Evolutionary conservation across 2,113 vertebrate species (phyloP), one percentile per base, ranked within the genome.

Genomic region (Epinephelus moara): DNA sequence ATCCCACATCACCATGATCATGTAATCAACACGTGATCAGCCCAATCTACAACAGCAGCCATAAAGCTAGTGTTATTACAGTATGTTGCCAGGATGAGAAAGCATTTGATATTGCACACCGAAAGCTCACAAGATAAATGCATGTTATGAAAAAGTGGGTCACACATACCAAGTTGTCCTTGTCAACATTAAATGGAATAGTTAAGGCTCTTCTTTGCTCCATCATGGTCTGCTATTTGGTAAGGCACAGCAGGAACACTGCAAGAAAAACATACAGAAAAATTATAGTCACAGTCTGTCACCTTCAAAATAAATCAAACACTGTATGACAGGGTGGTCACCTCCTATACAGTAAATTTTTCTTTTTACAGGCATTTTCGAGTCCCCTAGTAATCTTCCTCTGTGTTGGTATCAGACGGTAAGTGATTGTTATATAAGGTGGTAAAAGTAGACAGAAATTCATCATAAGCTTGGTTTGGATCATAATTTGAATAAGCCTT

Each of bases 161-260:
- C 47, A 52, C 25, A 79, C 81, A 27, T 91, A 95, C 95, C 85
- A 81, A 52, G 23, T 78, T 91, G 37, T 93, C 81, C 56, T 90
- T 86, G 33, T 85, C 84, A n/a, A 87, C 78, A 30, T 19, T 27
- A 25, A 93, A 91, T 8, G 92, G 89, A 64, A 95, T 72, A 59
- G 88, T 94, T 82, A 94, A 89, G 77, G 91, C 93, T 88, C 76
- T 94, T 66, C 81, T 90, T 70, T 40, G 88, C 62, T 94, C 92
- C 92, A 94, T 91, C 79, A 91, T 86, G 19, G 49, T 78, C 72
- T 21, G 68, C 7, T 12, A 7, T n/a, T 25, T 14, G n/a, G 40
- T 62, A 85, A 83, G 90, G 66, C 70, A 86, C 86, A 78, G 61
- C 68, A 56, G 61, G 23, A 78, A 80, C 55, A 30, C 88, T 90